Conservation (phyloP, 1,140 invertebrate genomes). For the Proales similis region DNA sequence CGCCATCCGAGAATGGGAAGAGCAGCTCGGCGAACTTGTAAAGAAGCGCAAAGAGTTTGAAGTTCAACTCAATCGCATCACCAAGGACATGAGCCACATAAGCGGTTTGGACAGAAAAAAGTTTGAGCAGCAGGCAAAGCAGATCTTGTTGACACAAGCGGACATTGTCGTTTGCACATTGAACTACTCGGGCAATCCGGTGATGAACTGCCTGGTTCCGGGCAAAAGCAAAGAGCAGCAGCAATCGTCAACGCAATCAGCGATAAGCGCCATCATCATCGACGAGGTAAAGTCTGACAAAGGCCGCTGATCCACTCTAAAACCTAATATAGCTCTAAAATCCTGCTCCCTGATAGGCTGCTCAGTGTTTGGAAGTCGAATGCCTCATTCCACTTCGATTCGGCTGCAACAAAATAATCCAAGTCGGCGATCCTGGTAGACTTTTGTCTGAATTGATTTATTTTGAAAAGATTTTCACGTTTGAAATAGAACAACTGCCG, state of each 20-base stretch:
- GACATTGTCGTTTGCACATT: constrained; percentile 4
- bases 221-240: constrained; percentile 6
- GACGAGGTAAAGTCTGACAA: constrained; percentile 5
- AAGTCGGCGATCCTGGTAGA: constrained; percentile 14
- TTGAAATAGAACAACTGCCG: constrained; percentile 8
- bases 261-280: neutral
- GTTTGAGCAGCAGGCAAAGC: constrained; percentile 2
- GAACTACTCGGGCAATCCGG: constrained; percentile 8
- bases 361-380: constrained; percentile 31
- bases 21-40: neutral
- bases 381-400: constrained; percentile 21
- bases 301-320: too few relatives aligned
- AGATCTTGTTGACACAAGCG: constrained; percentile 5
- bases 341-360: neutral
- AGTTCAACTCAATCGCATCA: neutral
- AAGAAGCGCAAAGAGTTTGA: constrained; percentile 27
- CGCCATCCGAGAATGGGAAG: constrained; percentile 14
- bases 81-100: neutral
- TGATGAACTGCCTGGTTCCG: neutral
- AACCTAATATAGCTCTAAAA: neutral
- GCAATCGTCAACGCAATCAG: neutral
- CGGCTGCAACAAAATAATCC: constrained; percentile 3
- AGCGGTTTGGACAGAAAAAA: constrained; percentile 9
- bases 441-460: neutral
- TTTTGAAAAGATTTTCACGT: neutral